Base-by-base conservation (phyloP, 2,888 invertebrate species). In the Ochropleura leucogaster region DNA sequence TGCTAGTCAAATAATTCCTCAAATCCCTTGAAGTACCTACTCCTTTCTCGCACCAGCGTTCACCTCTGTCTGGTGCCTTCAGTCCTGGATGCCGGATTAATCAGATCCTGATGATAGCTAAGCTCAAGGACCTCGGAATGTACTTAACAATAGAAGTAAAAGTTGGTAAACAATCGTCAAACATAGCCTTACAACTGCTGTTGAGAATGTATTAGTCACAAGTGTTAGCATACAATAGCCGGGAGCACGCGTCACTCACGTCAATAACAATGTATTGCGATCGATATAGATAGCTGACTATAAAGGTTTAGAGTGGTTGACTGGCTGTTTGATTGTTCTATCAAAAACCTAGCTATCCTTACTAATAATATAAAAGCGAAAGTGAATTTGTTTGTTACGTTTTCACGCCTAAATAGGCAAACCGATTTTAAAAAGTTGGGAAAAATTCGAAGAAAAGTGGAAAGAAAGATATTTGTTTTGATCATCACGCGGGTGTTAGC, bases 171-270 rank as follows among this genome's bases (percentile, higher is more conserved):
- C 59, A 55, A 49, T 30, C 42, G 42, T 20, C 55, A 64, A 75
- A 64, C 42, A 44, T 30, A 10, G 7, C 51, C 40, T 20, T 3
- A 63, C 46, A 53, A 30, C 20, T 42, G 46, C 46, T 40, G 51
- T 44, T 14, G 8, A 14, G n/a, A 44, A 9, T 16, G 1, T 60
- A 6, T 75, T 79, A 69, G 53, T 74, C 63, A 53, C 53, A 63
- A 62, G 46, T 67, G 44, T 80, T 80, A 51, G 64, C 68, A 70
- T 46, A 72, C 71, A 80, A 81, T 76, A 42, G 55, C 1, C 44
- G 46, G 40, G 40, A 60, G 55, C 46, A n/a, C 14, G 5, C 12
- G 47, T 10, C 76, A 60, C 62, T 63, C 46, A 51, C 18, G 40
- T 64, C 51, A 9, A 68, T 46, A 49, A 70, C 42, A 75, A 68